Percentiles rank a stretch among this genome's conserved stretches.
These are phyloP conservation scores for Linyphia triangularis DNA, from an alignment of 2,888 invertebrate genomes.

Conservation along the genomic window DNA sequence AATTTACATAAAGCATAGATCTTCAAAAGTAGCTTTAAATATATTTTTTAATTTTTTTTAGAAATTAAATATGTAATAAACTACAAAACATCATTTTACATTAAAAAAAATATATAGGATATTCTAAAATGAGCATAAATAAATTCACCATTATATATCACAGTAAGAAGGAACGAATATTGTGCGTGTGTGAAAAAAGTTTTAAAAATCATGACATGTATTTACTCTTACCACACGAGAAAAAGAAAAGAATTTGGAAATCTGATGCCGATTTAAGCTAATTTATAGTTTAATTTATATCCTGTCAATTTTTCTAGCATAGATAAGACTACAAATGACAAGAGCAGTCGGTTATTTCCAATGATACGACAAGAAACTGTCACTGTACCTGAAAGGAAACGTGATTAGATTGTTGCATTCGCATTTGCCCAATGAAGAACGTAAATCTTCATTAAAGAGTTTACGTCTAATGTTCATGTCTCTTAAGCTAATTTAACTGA, in stretches of 20 bases:
- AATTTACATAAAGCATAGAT: too few species aligned
- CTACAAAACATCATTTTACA: too few species aligned
- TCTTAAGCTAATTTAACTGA: conserved; percentile 63
- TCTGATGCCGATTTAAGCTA: conserved; percentile 23
- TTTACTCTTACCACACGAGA: background rate
- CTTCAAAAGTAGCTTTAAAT: too few species aligned
- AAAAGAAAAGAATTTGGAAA: background rate
- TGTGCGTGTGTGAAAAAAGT: background rate
- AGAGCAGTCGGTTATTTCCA: conserved; percentile 33
- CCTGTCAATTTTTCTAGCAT: conserved; percentile 24
- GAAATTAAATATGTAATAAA: too few species aligned
- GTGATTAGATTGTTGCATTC: conserved; percentile 53
- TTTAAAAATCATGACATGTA: conserved; percentile 1
- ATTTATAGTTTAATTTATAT: conserved; percentile 63
- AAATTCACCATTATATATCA: too few species aligned
- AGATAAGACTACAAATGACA: conserved; percentile 30
- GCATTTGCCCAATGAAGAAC: conserved; percentile 30
- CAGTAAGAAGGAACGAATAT: too few species aligned
- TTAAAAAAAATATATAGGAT: too few species aligned
- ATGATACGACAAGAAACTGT: conserved; percentile 12
- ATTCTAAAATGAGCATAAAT: too few species aligned
- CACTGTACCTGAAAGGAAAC: background rate
- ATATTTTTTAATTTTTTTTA: too few species aligned
- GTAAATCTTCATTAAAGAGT: conserved; percentile 68
- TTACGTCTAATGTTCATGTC: conserved; percentile 53